Evolutionary conservation across 2,797 vertebrate species (phyloP).

Genomic region (Clamator glandarius): DNA sequence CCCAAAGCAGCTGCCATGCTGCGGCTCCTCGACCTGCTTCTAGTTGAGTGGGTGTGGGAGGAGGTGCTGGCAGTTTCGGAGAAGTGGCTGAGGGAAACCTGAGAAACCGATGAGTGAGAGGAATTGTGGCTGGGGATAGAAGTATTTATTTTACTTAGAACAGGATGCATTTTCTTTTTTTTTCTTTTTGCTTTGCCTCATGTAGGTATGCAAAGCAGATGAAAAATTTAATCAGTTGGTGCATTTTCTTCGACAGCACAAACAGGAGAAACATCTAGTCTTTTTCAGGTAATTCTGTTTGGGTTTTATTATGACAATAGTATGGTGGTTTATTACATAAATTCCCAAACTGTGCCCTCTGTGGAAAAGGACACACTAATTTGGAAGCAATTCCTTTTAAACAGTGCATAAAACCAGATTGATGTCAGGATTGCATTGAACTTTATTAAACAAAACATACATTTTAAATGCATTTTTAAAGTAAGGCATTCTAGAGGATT

Average conservation of each 20-base stretch:
- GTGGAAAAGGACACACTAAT: neutral
- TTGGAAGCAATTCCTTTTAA: neutral
- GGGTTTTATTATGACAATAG: neutral
- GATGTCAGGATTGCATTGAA: neutral
- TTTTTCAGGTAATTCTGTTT: slow-evolving; percentile 90
- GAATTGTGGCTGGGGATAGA: neutral
- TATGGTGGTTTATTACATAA: neutral
- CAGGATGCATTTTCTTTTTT: neutral
- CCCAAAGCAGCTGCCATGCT: neutral
- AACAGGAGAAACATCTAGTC: slow-evolving; percentile 91
- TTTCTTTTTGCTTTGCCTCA: neutral
- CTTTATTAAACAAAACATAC: neutral
- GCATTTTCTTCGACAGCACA: slow-evolving; percentile 90
- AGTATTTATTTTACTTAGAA: neutral
- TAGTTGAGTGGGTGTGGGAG: neutral
- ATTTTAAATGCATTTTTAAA: neutral
- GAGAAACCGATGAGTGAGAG: neutral
- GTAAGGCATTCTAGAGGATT: neutral
- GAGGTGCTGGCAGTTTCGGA: neutral
- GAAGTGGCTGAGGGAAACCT: neutral
- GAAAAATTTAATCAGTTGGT: slow-evolving; percentile 96
- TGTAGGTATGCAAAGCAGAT: slow-evolving; percentile 88
- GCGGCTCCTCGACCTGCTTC: neutral
- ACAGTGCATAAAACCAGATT: neutral
- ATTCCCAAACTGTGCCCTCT: neutral